phyloP scores from a whole-genome alignment of 2,113 vertebrate genomes.

The Eretmochelys imbricata region DNA sequence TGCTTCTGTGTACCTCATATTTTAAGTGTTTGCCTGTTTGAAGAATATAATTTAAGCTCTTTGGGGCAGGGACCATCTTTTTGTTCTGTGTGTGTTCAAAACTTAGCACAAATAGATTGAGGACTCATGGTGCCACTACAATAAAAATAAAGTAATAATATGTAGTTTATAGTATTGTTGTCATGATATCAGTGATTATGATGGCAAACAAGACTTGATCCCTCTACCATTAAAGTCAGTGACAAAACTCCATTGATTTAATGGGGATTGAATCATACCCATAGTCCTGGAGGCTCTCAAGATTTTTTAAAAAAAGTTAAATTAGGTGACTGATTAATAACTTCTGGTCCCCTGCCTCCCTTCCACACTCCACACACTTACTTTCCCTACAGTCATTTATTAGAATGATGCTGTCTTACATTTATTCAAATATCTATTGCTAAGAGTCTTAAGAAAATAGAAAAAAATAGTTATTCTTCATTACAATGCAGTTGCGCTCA shows the following conservation, averaged over 20 bases:
- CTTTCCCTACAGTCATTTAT: constrained; percentile 7
- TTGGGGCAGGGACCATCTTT: background rate
- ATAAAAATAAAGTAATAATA: background rate
- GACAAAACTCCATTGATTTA: background rate
- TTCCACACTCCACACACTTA: background rate
- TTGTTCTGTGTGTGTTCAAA: background rate
- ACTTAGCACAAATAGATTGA: background rate
- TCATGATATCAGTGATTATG: background rate
- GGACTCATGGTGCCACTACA: background rate
- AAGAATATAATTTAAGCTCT: background rate
- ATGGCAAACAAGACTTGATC: background rate
- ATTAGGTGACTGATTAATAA: constrained; percentile 38
- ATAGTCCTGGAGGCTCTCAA: background rate
- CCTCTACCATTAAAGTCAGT: background rate
- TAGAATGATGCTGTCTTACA: constrained; percentile 22
- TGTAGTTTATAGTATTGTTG: background rate
- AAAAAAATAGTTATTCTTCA: constrained; percentile 64
- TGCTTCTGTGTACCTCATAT: background rate
- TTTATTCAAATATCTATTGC: constrained; percentile 50
- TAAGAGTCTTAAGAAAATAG: constrained; percentile 45
- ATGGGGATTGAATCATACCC: background rate
- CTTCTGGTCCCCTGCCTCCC: background rate
- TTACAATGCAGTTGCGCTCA: constrained; percentile 40
- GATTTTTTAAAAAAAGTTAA: background rate
- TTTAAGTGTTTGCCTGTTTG: background rate